A percentile compares a stretch with the other conserved stretches of the same genome.
These are phyloP conservation scores for Malurus cyaneus DNA, from an alignment of 2,113 vertebrate genomes.

Conservation along the genomic window DNA sequence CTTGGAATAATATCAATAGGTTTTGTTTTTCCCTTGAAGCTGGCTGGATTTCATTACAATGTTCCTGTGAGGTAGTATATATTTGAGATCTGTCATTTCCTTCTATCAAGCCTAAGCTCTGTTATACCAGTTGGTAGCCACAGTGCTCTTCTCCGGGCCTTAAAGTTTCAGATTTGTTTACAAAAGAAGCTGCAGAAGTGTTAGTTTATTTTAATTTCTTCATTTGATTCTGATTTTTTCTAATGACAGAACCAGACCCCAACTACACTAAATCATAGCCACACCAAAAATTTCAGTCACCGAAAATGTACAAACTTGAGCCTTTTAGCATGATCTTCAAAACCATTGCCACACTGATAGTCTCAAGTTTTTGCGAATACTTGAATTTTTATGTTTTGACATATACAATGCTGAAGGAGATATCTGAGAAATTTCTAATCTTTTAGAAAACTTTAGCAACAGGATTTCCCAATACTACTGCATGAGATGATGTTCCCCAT, in stretches of 20 bases:
- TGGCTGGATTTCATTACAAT: constrained; percentile 40
- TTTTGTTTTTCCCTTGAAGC: constrained; percentile 19
- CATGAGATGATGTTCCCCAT: not conserved
- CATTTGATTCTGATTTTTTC: not conserved
- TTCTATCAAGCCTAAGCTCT: not conserved
- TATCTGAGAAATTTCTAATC: not conserved
- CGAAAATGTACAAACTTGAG: too few species aligned
- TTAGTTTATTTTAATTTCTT: not conserved
- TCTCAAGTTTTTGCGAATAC: not conserved
- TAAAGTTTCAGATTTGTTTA: not conserved
- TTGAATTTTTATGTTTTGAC: not conserved
- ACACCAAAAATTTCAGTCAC: not conserved
- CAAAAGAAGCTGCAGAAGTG: not conserved
- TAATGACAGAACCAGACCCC: not conserved
- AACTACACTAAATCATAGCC: not conserved
- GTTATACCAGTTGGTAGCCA: constrained; percentile 11
- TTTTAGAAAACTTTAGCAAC: not conserved
- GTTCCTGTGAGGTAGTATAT: constrained; percentile 25
- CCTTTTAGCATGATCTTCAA: not conserved
- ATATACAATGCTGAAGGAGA: not conserved
- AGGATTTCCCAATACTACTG: not conserved
- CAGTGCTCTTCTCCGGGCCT: not conserved
- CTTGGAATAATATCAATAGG: constrained; percentile 28
- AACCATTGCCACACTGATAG: not conserved
- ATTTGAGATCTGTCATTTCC: not conserved